Evolutionary conservation across 2,888 invertebrate genomes (phyloP).

Genomic region (Harmothoe impar): DNA sequence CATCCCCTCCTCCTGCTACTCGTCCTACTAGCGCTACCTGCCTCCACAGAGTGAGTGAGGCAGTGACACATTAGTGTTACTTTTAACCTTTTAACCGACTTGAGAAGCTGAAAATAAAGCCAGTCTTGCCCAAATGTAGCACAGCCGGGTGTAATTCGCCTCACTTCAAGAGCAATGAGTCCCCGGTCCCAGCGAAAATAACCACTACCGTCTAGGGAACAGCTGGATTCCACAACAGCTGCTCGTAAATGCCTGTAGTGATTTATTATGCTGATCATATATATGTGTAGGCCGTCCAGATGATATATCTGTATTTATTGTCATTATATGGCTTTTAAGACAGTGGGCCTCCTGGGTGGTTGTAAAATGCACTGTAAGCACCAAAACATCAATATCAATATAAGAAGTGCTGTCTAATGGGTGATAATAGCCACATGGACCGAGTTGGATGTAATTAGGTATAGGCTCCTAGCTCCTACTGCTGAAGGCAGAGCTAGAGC

Average conservation of each 20-base stretch:
- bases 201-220: not conserved
- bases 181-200: not conserved
- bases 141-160: not conserved
- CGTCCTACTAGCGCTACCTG: not conserved
- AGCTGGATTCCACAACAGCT: not conserved
- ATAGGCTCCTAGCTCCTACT: no score
- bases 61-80: conserved; percentile 11
- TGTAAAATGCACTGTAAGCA: no score
- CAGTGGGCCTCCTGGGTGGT: no score
- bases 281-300: not conserved
- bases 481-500: no score
- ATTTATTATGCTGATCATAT: not conserved
- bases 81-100: conserved; percentile 35
- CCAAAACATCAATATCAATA: no score
- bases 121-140: not conserved
- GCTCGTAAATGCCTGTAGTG: not conserved
- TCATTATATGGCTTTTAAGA: not conserved
- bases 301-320: not conserved
- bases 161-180: conserved; percentile 20
- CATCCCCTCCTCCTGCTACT: not conserved
- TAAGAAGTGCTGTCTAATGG: not conserved
- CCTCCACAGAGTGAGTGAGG: not conserved
- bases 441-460: not conserved
- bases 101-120: conserved; percentile 38
- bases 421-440: not conserved